phyloP scores from a whole-genome alignment of 2,888 invertebrate genomes.

The Napeogenes sylphis region DNA sequence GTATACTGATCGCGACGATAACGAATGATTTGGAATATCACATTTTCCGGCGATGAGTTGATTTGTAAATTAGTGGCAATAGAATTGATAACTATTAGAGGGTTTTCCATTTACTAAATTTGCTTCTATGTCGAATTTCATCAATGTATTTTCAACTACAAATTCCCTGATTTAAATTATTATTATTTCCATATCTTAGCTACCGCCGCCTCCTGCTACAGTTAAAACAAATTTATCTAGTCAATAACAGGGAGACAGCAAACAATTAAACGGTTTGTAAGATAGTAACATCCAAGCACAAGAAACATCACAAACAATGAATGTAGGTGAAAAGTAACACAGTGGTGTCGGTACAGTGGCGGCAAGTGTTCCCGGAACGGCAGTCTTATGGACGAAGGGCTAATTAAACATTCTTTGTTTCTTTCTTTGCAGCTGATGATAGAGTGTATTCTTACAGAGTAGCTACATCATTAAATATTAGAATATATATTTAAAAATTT shows the following conservation, averaged over 20 bases:
- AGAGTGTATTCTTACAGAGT: conserved; percentile 39
- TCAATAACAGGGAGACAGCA: neutral
- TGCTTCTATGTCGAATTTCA: neutral
- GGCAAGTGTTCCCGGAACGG: conserved; percentile 47
- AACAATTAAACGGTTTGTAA: conserved; percentile 13
- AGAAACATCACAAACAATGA: conserved; percentile 8
- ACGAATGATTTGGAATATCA: conserved; percentile 25
- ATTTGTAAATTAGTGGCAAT: neutral
- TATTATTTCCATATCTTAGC: conserved; percentile 3
- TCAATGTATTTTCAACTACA: neutral
- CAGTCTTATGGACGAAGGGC: conserved; percentile 37
- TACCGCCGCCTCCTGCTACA: neutral
- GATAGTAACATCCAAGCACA: conserved; percentile 4
- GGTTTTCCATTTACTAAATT: neutral
- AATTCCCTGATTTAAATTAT: neutral
- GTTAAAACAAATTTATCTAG: conserved; percentile 1
- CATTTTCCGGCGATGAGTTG: conserved; percentile 18
- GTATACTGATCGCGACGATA: conserved; percentile 28
- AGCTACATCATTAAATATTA: neutral
- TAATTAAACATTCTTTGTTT: conserved; percentile 69
- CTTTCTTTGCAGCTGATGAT: conserved; percentile 46
- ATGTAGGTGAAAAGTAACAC: conserved; percentile 36
- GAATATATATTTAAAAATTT: neutral
- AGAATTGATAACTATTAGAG: neutral
- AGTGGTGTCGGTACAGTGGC: conserved; percentile 33